Evolutionary conservation across 2,888 invertebrate species (phyloP).

Genomic region (Napeogenes inachia): DNA sequence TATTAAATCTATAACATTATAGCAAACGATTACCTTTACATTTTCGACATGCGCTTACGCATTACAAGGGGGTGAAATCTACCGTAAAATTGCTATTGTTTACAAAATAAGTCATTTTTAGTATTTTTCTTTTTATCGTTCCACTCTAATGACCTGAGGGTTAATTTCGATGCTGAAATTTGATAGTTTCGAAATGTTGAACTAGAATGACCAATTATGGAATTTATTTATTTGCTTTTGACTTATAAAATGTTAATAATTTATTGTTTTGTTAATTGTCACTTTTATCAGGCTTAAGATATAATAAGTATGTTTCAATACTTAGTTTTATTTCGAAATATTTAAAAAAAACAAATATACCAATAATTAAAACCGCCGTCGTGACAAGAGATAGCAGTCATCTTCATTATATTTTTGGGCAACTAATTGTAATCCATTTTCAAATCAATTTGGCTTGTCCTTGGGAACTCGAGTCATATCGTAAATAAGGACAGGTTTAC

Average conservation of each 20-base stretch:
- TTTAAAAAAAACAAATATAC: too few species aligned
- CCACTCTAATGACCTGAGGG: slow-evolving; percentile 31
- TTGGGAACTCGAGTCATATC: slow-evolving; percentile 21
- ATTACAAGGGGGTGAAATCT: slow-evolving; percentile 29
- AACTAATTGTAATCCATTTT: slow-evolving; percentile 10
- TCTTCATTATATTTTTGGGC: background rate
- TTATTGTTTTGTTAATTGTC: too few species aligned
- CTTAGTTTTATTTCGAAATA: too few species aligned
- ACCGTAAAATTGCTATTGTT: slow-evolving; percentile 73
- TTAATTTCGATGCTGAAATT: slow-evolving; percentile 21
- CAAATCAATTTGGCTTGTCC: slow-evolving; percentile 25
- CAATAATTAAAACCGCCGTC: too few species aligned
- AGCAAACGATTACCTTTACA: background rate
- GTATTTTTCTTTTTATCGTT: slow-evolving; percentile 27
- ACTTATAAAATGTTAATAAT: background rate
- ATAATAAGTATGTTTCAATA: too few species aligned
- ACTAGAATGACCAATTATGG: background rate
- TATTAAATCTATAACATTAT: slow-evolving; percentile 4
- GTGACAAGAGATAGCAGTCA: background rate
- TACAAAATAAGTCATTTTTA: slow-evolving; percentile 65
- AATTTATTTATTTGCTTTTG: background rate
- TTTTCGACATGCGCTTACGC: slow-evolving; percentile 2
- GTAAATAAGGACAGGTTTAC: slow-evolving; percentile 23
- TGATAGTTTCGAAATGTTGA: slow-evolving; percentile 11
- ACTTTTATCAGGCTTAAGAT: too few species aligned